These are phyloP conservation scores for Zaprionus davidi DNA, from an alignment of 1,140 invertebrate species.

Conservation along the genomic window DNA sequence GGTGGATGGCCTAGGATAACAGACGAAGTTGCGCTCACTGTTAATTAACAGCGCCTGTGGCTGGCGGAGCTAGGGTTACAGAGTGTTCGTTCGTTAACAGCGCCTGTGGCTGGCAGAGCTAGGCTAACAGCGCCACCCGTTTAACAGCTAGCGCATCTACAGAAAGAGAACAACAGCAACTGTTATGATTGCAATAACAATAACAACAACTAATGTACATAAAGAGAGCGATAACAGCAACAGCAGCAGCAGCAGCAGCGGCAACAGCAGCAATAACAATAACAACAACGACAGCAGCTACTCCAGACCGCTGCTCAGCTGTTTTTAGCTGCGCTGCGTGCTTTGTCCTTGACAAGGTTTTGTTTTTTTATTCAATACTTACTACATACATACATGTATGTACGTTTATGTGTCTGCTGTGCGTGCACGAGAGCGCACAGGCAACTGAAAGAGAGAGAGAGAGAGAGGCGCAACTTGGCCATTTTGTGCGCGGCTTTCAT, in stretches of 20 bases:
- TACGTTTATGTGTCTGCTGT: slow-evolving; percentile 3
- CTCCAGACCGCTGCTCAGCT: slow-evolving; percentile 66
- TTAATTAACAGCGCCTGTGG: slow-evolving; percentile 26
- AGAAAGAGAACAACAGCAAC: slow-evolving; percentile 9
- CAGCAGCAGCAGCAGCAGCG: too few relatives aligned
- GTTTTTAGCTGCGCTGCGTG: slow-evolving; percentile 69
- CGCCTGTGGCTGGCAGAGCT: not conserved
- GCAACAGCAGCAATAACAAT: not conserved
- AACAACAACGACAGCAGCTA: slow-evolving; percentile 28
- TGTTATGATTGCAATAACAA: not conserved
- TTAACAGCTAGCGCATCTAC: slow-evolving; percentile 62
- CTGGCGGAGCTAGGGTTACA: slow-evolving; percentile 19
- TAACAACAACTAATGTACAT: slow-evolving; percentile 15
- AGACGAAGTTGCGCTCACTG: slow-evolving; percentile 11
- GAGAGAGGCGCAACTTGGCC: slow-evolving; percentile 41
- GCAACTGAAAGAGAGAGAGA: slow-evolving; percentile 12
- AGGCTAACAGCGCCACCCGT: slow-evolving; percentile 8
- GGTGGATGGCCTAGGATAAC: slow-evolving; percentile 1
- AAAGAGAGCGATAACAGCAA: slow-evolving; percentile 12
- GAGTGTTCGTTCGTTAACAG: slow-evolving; percentile 29
- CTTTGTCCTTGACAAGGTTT: slow-evolving; percentile 83
- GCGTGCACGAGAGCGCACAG: slow-evolving; percentile 18
- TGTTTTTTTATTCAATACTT: slow-evolving; percentile 60
- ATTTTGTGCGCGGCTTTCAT: slow-evolving; percentile 61
- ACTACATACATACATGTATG: not conserved